Conservation (phyloP, 1,140 invertebrate genomes). For the Habropoda laboriosa region DNA sequence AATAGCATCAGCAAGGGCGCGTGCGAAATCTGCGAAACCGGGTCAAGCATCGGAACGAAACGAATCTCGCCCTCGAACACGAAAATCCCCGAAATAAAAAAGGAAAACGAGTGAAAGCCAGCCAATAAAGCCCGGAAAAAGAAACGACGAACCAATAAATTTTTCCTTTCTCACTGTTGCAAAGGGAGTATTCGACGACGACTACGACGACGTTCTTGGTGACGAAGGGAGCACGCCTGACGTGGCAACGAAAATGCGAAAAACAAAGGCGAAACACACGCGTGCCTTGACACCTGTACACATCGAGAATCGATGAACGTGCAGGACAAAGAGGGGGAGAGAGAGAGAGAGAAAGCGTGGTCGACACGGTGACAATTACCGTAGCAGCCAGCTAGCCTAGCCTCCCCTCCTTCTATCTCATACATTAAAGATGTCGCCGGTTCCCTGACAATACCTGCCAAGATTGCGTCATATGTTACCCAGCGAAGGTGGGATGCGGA, state of each 20-base stretch:
- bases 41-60: neutral
- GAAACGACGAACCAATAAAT: conserved; percentile 22
- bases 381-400: conserved; percentile 33
- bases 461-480: conserved; percentile 78
- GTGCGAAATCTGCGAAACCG: neutral
- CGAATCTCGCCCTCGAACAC: neutral
- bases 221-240: neutral
- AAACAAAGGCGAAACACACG: neutral
- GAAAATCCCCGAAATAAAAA: conserved; percentile 26
- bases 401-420: conserved; percentile 66
- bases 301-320: neutral
- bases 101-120: neutral
- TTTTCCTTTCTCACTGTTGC: neutral
- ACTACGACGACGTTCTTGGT: neutral
- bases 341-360: neutral
- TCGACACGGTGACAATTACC: conserved; percentile 35
- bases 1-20: neutral
- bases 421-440: conserved; percentile 77
- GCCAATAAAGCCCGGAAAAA: conserved; percentile 24
- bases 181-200: conserved; percentile 3
- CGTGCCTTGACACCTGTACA: conserved; percentile 12
- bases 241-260: neutral
- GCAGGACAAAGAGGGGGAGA: neutral
- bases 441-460: conserved; percentile 75
- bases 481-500: conserved; percentile 3